These are phyloP conservation scores for Planiliza haematocheilus DNA, from an alignment of 2,113 vertebrate species.

Conservation along the genomic window DNA sequence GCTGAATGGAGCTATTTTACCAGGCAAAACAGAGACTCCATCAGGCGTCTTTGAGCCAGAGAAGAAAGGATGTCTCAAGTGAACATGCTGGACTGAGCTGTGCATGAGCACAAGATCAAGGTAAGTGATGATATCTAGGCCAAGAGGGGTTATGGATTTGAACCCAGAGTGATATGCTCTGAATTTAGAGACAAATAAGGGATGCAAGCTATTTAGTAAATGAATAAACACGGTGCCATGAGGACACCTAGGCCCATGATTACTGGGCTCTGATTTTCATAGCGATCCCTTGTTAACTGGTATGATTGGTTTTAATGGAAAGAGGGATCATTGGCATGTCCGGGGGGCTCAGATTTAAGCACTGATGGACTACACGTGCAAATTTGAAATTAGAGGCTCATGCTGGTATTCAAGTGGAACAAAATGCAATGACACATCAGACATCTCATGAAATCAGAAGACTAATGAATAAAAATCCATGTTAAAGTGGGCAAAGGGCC, in stretches of 20 bases:
- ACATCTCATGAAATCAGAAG: neutral
- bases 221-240: neutral
- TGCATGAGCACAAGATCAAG: slow-evolving; percentile 27
- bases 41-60: slow-evolving; percentile 40
- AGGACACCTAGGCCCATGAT: neutral
- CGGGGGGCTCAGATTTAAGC: neutral
- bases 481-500: no score
- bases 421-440: neutral
- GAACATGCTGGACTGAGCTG: slow-evolving; percentile 15
- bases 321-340: neutral
- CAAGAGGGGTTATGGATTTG: slow-evolving; percentile 3
- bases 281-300: neutral
- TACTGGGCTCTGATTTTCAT: slow-evolving; percentile 6
- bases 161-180: slow-evolving; percentile 6
- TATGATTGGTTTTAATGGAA: neutral
- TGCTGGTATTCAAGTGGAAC: neutral
- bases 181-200: slow-evolving; percentile 9
- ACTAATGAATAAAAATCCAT: neutral
- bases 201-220: neutral
- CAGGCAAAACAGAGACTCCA: slow-evolving; percentile 32
- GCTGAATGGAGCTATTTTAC: slow-evolving; percentile 54
- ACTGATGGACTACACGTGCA: neutral
- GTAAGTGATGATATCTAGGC: slow-evolving; percentile 33
- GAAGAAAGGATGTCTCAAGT: slow-evolving; percentile 45
- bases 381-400: neutral